Evolutionary conservation across 2,888 invertebrate species (phyloP).

Genomic region (Heliothis peltigera): DNA sequence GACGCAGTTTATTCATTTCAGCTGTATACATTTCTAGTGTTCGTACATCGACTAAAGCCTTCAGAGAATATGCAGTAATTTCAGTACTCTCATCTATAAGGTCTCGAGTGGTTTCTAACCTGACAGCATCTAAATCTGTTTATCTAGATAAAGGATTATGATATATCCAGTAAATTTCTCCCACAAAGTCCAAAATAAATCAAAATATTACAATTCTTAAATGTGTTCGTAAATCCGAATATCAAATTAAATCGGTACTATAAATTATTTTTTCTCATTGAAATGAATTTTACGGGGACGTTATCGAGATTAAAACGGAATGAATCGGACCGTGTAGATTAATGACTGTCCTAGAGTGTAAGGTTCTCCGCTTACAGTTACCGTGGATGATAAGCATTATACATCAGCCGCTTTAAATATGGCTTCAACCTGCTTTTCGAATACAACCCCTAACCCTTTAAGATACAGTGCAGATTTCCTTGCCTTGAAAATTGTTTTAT

Average conservation of each 20-base stretch:
- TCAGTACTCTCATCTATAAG: slow-evolving; percentile 11
- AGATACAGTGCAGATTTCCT: slow-evolving; percentile 26
- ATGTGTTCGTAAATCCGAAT: slow-evolving; percentile 16
- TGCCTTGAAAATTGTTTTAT: slow-evolving; percentile 10
- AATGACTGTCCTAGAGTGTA: slow-evolving; percentile 57
- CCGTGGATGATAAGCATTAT: slow-evolving; percentile 40
- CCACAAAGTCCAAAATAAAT: slow-evolving; percentile 3
- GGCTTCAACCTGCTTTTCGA: slow-evolving; percentile 24
- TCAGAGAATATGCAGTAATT: slow-evolving; percentile 24
- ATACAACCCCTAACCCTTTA: slow-evolving; percentile 25
- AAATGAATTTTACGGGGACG: slow-evolving; percentile 50
- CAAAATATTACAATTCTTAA: slow-evolving; percentile 14
- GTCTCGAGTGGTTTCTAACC: slow-evolving; percentile 8
- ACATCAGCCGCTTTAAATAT: slow-evolving; percentile 36
- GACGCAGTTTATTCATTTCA: slow-evolving; percentile 32
- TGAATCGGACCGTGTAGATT: slow-evolving; percentile 65
- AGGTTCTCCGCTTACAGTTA: slow-evolving; percentile 45
- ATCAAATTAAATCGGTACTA: slow-evolving; percentile 42
- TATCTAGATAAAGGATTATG: neutral
- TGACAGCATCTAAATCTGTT: slow-evolving; percentile 13
- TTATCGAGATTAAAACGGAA: slow-evolving; percentile 63
- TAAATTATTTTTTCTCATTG: slow-evolving; percentile 56
- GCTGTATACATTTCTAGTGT: slow-evolving; percentile 21
- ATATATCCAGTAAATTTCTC: neutral
- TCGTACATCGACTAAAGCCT: slow-evolving; percentile 16